These are phyloP conservation scores for Neodiprion pinetum DNA, from an alignment of 1,140 invertebrate genomes.

Conservation along the genomic window DNA sequence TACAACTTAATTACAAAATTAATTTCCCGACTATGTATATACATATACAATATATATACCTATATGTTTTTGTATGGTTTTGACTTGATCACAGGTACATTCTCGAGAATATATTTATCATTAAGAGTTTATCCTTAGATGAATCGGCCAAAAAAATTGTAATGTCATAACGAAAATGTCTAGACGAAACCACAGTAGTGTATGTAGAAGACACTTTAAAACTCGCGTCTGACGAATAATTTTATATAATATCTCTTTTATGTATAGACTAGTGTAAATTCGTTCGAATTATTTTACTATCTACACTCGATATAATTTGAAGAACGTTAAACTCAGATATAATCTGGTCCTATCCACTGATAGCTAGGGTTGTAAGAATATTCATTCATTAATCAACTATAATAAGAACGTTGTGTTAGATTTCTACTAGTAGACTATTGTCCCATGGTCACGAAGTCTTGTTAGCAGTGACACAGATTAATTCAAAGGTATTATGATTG, in stretches of 20 bases:
- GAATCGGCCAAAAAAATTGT: background rate
- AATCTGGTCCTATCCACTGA: background rate
- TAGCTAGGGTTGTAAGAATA: background rate
- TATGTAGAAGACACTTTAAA: background rate
- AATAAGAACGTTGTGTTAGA: background rate
- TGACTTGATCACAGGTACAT: conserved; percentile 5
- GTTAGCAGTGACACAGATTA: background rate
- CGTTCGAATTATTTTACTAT: background rate
- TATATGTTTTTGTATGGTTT: background rate
- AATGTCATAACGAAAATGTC: background rate
- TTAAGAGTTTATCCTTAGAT: background rate
- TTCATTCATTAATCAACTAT: background rate
- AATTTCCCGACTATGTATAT: background rate
- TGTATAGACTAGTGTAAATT: conserved; percentile 1
- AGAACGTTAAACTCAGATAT: background rate
- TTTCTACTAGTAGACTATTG: conserved; percentile 5
- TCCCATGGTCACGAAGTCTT: conserved; percentile 6
- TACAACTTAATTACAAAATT: background rate
- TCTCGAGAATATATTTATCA: background rate
- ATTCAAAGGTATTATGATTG: background rate
- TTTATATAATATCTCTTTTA: background rate
- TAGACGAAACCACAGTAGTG: background rate
- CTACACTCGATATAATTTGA: background rate
- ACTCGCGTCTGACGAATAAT: background rate
- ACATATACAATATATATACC: background rate